These are phyloP conservation scores for Prinia subflava DNA, from an alignment of 2,113 vertebrate species.

Conservation along the genomic window DNA sequence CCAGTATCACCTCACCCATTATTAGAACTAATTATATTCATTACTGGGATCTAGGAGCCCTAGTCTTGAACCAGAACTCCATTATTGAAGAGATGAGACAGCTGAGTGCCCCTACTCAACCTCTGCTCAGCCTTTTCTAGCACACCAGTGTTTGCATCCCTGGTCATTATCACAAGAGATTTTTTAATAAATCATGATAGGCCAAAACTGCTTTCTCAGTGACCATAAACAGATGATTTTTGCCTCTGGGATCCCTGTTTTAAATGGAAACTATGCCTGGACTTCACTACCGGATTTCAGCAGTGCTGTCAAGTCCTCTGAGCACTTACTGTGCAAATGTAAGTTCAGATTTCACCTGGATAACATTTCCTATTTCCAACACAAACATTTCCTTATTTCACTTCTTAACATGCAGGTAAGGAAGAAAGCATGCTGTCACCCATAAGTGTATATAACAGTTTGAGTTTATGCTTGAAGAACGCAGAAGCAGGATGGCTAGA, in stretches of 20 bases:
- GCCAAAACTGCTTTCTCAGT: neutral
- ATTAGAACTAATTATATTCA: slow-evolving; percentile 37
- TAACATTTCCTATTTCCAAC: neutral
- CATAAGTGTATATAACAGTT: neutral
- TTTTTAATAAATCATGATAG: neutral
- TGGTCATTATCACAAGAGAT: neutral
- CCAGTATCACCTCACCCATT: neutral
- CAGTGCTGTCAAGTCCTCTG: neutral
- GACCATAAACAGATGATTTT: neutral
- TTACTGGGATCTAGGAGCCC: neutral
- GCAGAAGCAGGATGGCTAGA: neutral
- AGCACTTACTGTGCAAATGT: neutral
- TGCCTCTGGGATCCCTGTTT: neutral
- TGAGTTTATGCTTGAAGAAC: neutral
- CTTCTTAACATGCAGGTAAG: neutral
- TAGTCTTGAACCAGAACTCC: neutral
- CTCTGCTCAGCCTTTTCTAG: neutral
- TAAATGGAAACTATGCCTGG: neutral
- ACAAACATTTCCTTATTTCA: neutral
- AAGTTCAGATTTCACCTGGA: neutral
- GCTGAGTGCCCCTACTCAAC: neutral
- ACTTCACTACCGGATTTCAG: neutral
- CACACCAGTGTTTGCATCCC: neutral
- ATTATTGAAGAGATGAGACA: neutral
- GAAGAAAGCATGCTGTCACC: neutral